These are phyloP conservation scores for Perca schrenkii DNA, from an alignment of 2,113 vertebrate species.

Conservation along the genomic window DNA sequence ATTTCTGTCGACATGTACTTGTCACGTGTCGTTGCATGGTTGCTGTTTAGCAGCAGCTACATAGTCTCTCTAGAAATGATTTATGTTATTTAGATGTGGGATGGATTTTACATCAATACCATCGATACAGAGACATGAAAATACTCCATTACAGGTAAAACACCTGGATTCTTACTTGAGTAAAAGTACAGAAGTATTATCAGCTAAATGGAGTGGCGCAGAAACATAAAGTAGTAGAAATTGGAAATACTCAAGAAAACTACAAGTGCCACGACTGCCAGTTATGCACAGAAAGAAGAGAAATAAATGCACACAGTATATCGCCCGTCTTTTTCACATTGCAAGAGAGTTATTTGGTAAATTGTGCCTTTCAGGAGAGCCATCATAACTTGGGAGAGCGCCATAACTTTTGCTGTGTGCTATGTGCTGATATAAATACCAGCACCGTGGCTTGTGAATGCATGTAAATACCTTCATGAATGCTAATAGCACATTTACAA, in stretches of 20 bases:
- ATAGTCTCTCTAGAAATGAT: no score
- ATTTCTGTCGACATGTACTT: no score
- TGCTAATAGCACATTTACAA: constrained; percentile 80
- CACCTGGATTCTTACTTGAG: no score
- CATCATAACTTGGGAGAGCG: constrained; percentile 27
- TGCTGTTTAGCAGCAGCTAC: no score
- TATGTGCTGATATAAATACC: constrained; percentile 54
- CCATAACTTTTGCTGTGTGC: constrained; percentile 55
- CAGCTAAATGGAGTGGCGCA: background rate
- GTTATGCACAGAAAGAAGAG: background rate
- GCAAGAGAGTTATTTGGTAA: background rate
- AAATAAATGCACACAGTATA: background rate
- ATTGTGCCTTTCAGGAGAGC: constrained; percentile 35
- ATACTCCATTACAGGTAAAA: no score
- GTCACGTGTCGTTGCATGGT: no score
- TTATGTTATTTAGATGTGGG: no score
- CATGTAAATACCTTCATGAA: constrained; percentile 86
- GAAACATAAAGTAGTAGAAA: no score
- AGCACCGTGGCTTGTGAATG: constrained; percentile 61
- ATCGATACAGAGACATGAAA: no score
- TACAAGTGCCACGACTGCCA: background rate
- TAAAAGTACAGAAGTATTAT: no score
- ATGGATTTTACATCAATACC: no score
- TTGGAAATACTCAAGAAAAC: no score
- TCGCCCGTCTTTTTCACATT: constrained; percentile 1